Base-by-base conservation (phyloP, 2,113 vertebrate genomes). In the Colius striatus region DNA sequence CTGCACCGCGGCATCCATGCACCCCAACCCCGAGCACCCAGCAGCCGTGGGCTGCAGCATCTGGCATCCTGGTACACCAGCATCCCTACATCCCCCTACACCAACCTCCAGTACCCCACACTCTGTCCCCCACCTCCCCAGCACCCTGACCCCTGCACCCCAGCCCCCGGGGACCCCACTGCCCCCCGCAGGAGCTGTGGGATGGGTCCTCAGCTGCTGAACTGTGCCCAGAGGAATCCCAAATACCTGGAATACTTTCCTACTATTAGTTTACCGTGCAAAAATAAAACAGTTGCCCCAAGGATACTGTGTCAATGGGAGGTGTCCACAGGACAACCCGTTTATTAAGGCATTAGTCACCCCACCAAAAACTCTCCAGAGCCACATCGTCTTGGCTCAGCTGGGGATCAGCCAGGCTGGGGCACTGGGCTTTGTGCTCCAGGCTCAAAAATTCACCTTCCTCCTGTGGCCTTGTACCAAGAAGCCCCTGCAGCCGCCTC, bases 181-280 rank as follows among this genome's bases (percentile, higher is more conserved):
- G 43, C 5, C 4, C 61, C 76, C 11, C 4, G 3, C 0, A 2
- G 73, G 74, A 85, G 71, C 68, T 10, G 3, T 5, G 54, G 72
- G 55, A 65, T 16, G 73, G 65, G 4, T 55, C 72, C 48, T 88
- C 92, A 72, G 84, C 94, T 89, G 92, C 89, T 11, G 1, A 38
- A 5, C 57, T 0, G 26, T 1, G 13, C 85, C 51, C 27, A 0
- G 36, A 84, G 91, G 62, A 88, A 83, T 48, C 94, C 89, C 68
- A 5, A 86, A 95, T 94, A 61, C 83, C 93, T 90, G 83, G 68
- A 68, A 95, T 90, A 65, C 54, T 95, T 96, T 83, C 89, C 91
- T 80, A 22, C 83, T 63, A 45, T 95, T 90, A 45, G 58, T 50
- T 92, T 65, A 63, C 93, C 7, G 0, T 29, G 86, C 75, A 34